A percentile compares a stretch with the other conserved stretches of the same genome.
These are phyloP conservation scores for Coturnix japonica DNA, from an alignment of 2,113 vertebrate species.

Conservation along the genomic window DNA sequence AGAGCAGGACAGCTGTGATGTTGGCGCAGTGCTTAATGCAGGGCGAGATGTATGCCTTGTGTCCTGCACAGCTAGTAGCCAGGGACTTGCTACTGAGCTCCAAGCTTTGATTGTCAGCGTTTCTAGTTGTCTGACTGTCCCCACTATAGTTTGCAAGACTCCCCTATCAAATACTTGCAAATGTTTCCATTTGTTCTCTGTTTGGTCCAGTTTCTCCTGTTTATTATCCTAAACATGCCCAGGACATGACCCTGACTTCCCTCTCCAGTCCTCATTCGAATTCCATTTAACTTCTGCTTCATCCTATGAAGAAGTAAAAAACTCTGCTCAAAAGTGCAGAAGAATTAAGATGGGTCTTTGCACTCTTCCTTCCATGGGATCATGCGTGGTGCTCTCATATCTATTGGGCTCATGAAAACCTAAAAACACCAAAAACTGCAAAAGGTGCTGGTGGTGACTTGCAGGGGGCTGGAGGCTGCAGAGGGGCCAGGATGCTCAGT, in stretches of 20 bases:
- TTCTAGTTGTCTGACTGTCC: neutral
- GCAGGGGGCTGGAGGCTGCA: neutral
- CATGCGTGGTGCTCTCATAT: neutral
- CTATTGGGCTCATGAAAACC: neutral
- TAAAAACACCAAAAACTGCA: neutral
- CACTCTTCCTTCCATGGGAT: neutral
- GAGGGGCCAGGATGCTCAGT: neutral
- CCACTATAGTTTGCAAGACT: neutral
- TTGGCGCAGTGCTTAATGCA: neutral
- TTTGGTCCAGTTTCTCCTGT: conserved; percentile 7
- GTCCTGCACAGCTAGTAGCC: neutral
- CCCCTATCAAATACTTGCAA: neutral
- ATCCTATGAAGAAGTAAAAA: neutral
- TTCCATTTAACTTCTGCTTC: neutral
- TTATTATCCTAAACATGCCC: conserved; percentile 11
- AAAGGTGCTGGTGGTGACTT: neutral
- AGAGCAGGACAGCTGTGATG: neutral
- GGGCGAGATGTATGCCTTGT: neutral
- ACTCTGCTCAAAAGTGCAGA: neutral
- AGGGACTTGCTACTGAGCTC: neutral
- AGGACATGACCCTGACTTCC: neutral
- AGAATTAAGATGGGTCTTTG: neutral
- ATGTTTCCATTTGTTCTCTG: neutral
- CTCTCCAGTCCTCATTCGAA: neutral
- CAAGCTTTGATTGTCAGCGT: conserved; percentile 17